Base-by-base conservation (phyloP, 1,140 invertebrate species). In the Cotesia vestalis region DNA sequence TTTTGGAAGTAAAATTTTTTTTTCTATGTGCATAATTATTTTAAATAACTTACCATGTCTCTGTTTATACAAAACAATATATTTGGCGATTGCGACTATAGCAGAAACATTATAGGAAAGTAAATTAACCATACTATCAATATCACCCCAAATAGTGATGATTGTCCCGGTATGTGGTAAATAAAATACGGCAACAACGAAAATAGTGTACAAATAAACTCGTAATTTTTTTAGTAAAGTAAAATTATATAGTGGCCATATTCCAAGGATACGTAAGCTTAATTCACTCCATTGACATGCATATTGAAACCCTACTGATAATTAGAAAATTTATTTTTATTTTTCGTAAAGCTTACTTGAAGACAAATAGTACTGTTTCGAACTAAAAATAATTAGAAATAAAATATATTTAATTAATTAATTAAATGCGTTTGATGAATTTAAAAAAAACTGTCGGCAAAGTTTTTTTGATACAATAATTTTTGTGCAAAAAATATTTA, bases 181-280 rank as follows among this genome's bases (percentile, higher is more conserved):
- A 38, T 27, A 40, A 36, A 69, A 59, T 11, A 69, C 27, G 8
- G 40, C 6, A 8, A 36, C 34, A 35, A 59, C 38, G 5, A 17
- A 11, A 14, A 66, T 53, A 20, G 14, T 27, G 34, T 66, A 9
- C 4, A 66, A 34, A 1, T 53, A 27, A 20, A 51, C 64, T 51
- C 38, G 17, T 34, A 53, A 34, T 52, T 52, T 53, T 11, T 8
- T 27, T 11, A 66, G 4, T 11, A 20, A 53, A 27, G 38, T 53
- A 9, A 20, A 11, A 35, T 35, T 67, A 20, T 12, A 36, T 3
- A 40, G 20, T 2, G 74, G 71, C 74, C 74, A 75, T 27, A 75
- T 64, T 61, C 74, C 74, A 36, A 66, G 27, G 12, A 63, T 27
- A 3, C 52, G 53, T 17, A 75, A 66, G 4, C 53, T 59, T 12